These are phyloP conservation scores for Colletes collaris DNA, from an alignment of 2,888 invertebrate species.

Conservation along the genomic window DNA sequence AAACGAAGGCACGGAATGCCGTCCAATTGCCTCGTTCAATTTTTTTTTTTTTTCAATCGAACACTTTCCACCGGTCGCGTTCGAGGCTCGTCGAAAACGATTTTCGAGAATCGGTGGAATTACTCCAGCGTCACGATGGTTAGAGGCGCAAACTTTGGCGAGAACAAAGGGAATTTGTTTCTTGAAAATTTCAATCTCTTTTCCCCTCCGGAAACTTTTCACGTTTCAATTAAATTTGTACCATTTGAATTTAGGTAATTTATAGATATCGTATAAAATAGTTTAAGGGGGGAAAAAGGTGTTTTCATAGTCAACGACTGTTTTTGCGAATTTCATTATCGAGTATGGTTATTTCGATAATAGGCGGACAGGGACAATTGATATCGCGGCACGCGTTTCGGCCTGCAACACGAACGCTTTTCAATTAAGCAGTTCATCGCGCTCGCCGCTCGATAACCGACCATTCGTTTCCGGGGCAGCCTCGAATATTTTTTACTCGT, in stretches of 20 bases:
- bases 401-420: slow-evolving; percentile 35
- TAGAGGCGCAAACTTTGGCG: too few species aligned
- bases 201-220: too few species aligned
- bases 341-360: slow-evolving; percentile 26
- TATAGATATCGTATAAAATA: too few species aligned
- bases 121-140: not conserved
- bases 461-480: slow-evolving; percentile 3
- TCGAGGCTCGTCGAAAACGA: not conserved
- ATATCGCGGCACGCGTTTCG: slow-evolving; percentile 38
- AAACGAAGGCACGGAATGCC: not conserved
- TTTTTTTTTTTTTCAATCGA: slow-evolving; percentile 11
- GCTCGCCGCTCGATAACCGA: slow-evolving; percentile 23
- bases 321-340: slow-evolving; percentile 32
- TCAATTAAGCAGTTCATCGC: slow-evolving; percentile 52
- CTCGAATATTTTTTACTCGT: slow-evolving; percentile 11
- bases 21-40: not conserved
- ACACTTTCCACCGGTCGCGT: not conserved
- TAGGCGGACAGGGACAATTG: slow-evolving; percentile 33
- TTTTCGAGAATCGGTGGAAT: not conserved
- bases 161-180: too few species aligned
- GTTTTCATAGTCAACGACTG: too few species aligned
- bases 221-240: too few species aligned
- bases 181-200: too few species aligned
- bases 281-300: too few species aligned
- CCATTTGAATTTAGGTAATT: too few species aligned